Base-by-base conservation (phyloP, 2,113 vertebrate species). In the Corvus hawaiiensis region DNA sequence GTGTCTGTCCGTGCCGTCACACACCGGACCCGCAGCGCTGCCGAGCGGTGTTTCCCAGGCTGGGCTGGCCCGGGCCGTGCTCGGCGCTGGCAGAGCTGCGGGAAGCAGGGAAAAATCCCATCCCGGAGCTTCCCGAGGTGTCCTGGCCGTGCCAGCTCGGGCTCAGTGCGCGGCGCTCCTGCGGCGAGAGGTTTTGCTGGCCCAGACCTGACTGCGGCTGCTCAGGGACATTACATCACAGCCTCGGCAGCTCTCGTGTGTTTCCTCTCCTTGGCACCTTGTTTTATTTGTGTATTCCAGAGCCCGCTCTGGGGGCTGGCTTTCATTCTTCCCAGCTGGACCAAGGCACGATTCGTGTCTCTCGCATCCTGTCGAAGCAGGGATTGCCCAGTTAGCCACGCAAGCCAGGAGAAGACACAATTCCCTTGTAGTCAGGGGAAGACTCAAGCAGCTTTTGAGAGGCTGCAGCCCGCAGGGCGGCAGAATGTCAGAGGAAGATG, bases 131-230 rank as follows among this genome's bases (percentile, higher is more conserved):
- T 2, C 52, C 6, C 33, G 10, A 3, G 35, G 6, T 4, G 19
- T 2, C n/a, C 1, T 0, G 35, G 48, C 21, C 8, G 27, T 5
- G 44, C 46, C 86, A 7, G 35, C 37, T 11, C 13, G 1, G 6
- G 41, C 76, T 48, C 75, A 5, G 9, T 4, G 39, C 46, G 1
- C 5, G 62, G 51, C 26, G 43, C 71, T 64, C n/a, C 64, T 9
- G 68, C 8, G 76, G 23, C 7, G 7, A 39, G 58, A 48, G 14
- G 10, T 30, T 54, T 15, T 39, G 55, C 37, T 4, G 58, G 6
- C 14, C 11, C 12, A 7, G 77, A 41, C 16, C 87, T 5, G 62
- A 21, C 24, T 5, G 35, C 12, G 54, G 69, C 64, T 75, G 33
- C 37, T 37, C 46, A 5, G 66, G 61, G 69, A 52, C 19, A 3